These are phyloP conservation scores for Ceratitis capitata DNA, from an alignment of 1,140 invertebrate species.

Conservation along the genomic window DNA sequence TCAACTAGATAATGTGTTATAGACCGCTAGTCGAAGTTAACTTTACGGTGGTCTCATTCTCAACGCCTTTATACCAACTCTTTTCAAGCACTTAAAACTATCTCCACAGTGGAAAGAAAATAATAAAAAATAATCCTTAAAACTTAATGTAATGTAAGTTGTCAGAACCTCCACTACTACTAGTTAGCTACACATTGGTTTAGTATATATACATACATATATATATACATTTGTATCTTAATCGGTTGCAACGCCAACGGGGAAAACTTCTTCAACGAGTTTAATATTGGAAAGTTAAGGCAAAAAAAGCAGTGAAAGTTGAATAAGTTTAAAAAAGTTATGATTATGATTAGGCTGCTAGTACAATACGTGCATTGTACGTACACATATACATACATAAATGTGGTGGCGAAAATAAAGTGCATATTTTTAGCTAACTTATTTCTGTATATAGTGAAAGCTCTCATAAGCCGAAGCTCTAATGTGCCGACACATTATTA, in stretches of 20 bases:
- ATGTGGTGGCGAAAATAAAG: no score
- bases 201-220: no score
- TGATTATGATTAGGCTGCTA: background rate
- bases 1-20: no score
- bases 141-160: background rate
- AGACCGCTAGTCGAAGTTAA: no score
- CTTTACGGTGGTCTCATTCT: background rate
- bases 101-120: background rate
- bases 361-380: no score
- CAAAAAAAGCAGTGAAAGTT: background rate
- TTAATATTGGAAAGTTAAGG: background rate
- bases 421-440: no score
- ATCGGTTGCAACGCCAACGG: background rate
- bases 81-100: background rate
- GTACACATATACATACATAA: no score
- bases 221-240: background rate
- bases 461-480: no score
- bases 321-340: background rate
- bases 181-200: no score
- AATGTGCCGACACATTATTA: no score
- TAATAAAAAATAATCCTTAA: background rate
- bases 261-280: background rate
- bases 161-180: no score
- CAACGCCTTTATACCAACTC: background rate
- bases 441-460: no score